Conservation (phyloP, 2,113 vertebrate species). For the Melospiza melodia region DNA sequence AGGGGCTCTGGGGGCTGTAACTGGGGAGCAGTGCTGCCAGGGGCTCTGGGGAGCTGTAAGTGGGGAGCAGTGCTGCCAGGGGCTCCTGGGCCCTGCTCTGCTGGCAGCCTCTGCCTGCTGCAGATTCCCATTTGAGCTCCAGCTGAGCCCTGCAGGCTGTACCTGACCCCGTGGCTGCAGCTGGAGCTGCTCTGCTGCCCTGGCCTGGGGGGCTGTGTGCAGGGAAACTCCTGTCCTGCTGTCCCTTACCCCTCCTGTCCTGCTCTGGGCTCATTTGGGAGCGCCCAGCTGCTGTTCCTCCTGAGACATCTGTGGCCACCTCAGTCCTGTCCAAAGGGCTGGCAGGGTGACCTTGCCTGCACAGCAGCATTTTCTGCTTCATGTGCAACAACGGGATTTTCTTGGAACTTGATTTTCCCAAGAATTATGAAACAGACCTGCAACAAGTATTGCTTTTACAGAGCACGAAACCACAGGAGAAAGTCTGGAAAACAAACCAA, state of each 20-base stretch:
- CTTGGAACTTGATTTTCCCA: background rate
- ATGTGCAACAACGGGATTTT: background rate
- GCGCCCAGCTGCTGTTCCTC: background rate
- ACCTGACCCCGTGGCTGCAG: rapidly evolving
- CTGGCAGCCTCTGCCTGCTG: background rate
- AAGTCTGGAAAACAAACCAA: background rate
- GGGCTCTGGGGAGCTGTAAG: background rate
- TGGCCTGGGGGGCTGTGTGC: background rate
- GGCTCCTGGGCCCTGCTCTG: background rate
- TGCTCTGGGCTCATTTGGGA: background rate
- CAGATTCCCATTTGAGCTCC: rapidly evolving
- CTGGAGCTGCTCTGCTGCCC: background rate
- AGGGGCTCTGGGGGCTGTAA: background rate
- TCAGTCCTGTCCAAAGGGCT: background rate
- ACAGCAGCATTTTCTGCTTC: background rate
- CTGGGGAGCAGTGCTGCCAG: background rate
- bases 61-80: background rate
- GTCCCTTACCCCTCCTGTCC: background rate
- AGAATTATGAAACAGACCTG: background rate
- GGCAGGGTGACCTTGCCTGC: background rate
- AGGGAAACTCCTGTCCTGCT: background rate
- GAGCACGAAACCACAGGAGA: background rate
- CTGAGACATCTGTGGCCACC: rapidly evolving
- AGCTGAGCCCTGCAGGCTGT: background rate
- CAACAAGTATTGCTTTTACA: background rate